Evolutionary conservation across 2,797 vertebrate genomes (phyloP), one percentile per base, ranked within the genome.

Genomic region (Tapera naevia): DNA sequence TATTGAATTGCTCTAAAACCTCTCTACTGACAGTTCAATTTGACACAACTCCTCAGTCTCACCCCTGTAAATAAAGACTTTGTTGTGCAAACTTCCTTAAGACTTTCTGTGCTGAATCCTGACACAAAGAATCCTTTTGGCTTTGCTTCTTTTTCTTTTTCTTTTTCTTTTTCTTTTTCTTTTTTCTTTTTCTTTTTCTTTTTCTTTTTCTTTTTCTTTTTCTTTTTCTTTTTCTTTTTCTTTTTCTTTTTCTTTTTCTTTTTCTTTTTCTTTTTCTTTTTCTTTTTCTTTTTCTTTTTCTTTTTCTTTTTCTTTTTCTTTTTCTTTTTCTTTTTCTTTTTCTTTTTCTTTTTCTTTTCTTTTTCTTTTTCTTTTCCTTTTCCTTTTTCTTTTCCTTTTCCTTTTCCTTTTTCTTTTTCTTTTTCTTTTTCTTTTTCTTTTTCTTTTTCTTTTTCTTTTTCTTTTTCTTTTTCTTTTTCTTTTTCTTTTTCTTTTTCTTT

Each of bases 401-500:
- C 3, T 3, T 14, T 6, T 2, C 17, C 1, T 17, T 17, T 3
- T 3, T 19, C 2, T 2, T 5, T 2, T 12, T 5, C 11, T 12
- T 4, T 7, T 7, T 4, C 5, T 4, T 3, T 13, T 6, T 6
- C 10, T 17, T 15, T 12, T 3, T 10, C 45, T 6, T 7, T 8
- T 11, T 8, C 5, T 17, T 35, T 5, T 18, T 6, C 10, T 19
- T 43, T 4, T 13, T 14, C 9, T 27, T 27, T 7, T 39, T 8
- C 11, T 0, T 5, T 1, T 5, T 6, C 18, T 1, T 22, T 4
- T 13, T 17, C 12, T 1, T 1, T 4, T 19, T 30, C 14, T 1
- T 5, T 21, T 2, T 9, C 17, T 28, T 10, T 5, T 16, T 48
- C 11, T 3, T 3, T 14, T 6, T 2, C 17, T 1, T 17, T 17